Evolutionary conservation across 1,140 invertebrate species (phyloP).

Genomic region (Papilio machaon): DNA sequence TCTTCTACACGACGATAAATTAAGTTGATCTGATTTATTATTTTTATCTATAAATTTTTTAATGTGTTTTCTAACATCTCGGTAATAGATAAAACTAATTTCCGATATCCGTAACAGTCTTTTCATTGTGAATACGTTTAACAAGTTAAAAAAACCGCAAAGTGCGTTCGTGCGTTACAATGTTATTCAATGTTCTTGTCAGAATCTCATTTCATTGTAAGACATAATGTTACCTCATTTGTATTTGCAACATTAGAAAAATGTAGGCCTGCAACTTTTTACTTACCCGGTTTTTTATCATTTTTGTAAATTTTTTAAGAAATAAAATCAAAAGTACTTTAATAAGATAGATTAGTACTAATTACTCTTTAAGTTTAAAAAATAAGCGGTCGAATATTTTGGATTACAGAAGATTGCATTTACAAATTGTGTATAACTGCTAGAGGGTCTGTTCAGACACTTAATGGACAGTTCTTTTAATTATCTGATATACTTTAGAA

Average conservation of each 20-base stretch:
- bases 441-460: not conserved
- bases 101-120: constrained; percentile 9
- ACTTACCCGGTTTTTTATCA: not conserved
- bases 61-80: not conserved
- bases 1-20: not conserved
- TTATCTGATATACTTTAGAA: not conserved
- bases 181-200: constrained; percentile 4
- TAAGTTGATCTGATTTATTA: not conserved
- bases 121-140: constrained; percentile 24
- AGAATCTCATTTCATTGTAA: constrained; percentile 8
- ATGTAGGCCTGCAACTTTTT: not conserved
- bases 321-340: not conserved
- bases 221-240: constrained; percentile 4
- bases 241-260: not conserved
- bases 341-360: not conserved
- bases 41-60: not conserved
- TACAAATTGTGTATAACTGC: not conserved
- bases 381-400: too few species aligned
- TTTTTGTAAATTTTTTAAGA: too few species aligned
- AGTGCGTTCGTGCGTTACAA: constrained; percentile 31
- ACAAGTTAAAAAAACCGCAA: constrained; percentile 1
- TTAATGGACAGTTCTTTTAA: too few species aligned
- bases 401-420: not conserved
- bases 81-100: constrained; percentile 20
- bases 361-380: too few species aligned